These are phyloP conservation scores for Sepioteuthis lessoniana DNA, from an alignment of 2,888 invertebrate genomes.

Conservation along the genomic window DNA sequence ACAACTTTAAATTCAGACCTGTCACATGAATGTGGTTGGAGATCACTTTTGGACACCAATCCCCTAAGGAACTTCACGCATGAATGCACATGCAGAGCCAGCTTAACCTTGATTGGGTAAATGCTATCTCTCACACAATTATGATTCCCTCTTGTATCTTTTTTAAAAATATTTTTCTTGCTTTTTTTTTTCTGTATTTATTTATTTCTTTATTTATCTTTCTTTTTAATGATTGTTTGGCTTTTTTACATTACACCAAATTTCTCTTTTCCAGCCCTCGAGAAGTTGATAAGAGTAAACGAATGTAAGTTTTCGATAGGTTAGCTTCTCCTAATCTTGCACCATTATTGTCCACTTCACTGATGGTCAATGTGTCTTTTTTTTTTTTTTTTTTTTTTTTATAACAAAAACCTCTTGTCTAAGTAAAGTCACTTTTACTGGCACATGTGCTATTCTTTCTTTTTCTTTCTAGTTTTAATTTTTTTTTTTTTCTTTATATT, in stretches of 20 bases:
- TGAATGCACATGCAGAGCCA: too few species aligned
- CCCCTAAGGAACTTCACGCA: too few species aligned
- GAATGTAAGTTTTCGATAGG: constrained; percentile 23
- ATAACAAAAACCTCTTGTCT: not conserved
- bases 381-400: not conserved
- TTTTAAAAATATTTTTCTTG: not conserved
- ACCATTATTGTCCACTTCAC: constrained; percentile 21
- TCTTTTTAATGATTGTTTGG: not conserved
- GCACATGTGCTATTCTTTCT: not conserved
- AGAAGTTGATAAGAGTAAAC: not conserved
- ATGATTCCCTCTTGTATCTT: not conserved
- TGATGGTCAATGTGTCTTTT: not conserved
- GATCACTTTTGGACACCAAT: too few species aligned
- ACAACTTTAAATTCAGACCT: too few species aligned
- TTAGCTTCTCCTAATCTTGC: constrained; percentile 33
- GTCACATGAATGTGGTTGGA: too few species aligned
- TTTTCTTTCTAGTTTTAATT: too few species aligned
- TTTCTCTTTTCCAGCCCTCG: not conserved
- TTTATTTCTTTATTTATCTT: too few species aligned
- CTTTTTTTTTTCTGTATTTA: not conserved
- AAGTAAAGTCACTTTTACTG: not conserved
- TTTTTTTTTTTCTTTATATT: too few species aligned
- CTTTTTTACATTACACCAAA: not conserved
- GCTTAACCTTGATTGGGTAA: too few species aligned
- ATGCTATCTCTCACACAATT: not conserved